Conservation (phyloP, 1,140 invertebrate genomes). For the Himalopsyche phryganea region DNA sequence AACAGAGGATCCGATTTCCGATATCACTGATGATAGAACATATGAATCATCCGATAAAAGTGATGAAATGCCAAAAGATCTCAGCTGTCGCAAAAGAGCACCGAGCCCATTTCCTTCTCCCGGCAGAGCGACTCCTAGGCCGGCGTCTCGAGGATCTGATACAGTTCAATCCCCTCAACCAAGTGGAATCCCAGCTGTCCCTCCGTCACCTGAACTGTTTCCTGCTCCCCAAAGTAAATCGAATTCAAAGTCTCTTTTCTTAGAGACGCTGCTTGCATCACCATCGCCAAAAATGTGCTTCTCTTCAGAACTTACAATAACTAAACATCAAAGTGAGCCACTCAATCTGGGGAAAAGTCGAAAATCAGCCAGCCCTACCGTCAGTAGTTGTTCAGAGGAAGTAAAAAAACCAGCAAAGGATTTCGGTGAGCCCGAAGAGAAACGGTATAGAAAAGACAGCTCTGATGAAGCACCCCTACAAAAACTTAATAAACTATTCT, state of each 20-base stretch:
- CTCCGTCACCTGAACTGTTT: slow-evolving; percentile 58
- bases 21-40: slow-evolving; percentile 40
- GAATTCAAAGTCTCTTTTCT: slow-evolving; percentile 52
- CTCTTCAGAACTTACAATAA: slow-evolving; percentile 54
- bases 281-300: slow-evolving; percentile 53
- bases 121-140: slow-evolving; percentile 47
- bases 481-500: slow-evolving; percentile 46
- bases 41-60: slow-evolving; percentile 45
- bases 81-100: slow-evolving; percentile 52
- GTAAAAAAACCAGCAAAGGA: slow-evolving; percentile 49
- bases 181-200: slow-evolving; percentile 60
- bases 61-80: slow-evolving; percentile 57
- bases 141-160: slow-evolving; percentile 58
- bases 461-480: slow-evolving; percentile 40
- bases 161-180: slow-evolving; percentile 64
- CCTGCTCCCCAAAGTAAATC: slow-evolving; percentile 47
- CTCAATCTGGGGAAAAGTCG: slow-evolving; percentile 62
- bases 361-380: slow-evolving; percentile 58
- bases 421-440: slow-evolving; percentile 56
- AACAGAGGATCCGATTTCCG: slow-evolving; percentile 20
- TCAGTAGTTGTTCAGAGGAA: slow-evolving; percentile 59
- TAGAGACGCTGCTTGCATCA: slow-evolving; percentile 55
- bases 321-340: slow-evolving; percentile 61
- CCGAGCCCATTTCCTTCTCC: slow-evolving; percentile 47
- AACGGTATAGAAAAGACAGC: slow-evolving; percentile 53